Conservation (phyloP, 2,113 vertebrate genomes). For the Muntiacus muntjak region DNA sequence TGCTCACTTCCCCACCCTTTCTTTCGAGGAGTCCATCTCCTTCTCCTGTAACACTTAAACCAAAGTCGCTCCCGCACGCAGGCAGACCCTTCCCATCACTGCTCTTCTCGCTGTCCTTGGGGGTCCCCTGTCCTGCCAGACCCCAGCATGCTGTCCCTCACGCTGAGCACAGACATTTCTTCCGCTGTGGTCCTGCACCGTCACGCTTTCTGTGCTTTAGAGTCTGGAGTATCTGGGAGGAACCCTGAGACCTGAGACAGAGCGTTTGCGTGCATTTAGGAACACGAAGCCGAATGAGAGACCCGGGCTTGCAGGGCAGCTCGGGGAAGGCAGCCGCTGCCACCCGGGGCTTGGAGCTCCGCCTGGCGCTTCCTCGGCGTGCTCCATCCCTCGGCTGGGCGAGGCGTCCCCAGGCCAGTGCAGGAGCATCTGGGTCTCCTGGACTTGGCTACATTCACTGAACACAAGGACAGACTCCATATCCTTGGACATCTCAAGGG, state of each 20-base stretch:
- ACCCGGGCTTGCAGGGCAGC: neutral
- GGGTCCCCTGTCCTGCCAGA: neutral
- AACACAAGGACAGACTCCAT: neutral
- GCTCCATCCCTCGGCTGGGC: rapidly evolving
- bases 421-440: neutral
- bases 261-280: neutral
- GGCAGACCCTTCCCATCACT: neutral
- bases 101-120: neutral
- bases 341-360: neutral
- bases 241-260: neutral
- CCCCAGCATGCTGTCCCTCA: neutral
- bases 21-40: neutral
- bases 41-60: neutral
- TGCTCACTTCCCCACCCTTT: neutral
- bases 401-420: neutral
- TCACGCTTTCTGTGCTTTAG: neutral
- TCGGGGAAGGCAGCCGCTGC: neutral
- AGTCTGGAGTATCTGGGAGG: neutral
- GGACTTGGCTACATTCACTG: neutral
- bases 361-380: neutral
- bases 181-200: neutral
- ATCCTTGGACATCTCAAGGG: neutral
- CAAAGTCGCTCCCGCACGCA: neutral
- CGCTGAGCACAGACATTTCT: neutral
- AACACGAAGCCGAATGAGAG: neutral